Evolutionary conservation across 2,888 invertebrate genomes (phyloP).

Genomic region (Watsonalla cultraria): DNA sequence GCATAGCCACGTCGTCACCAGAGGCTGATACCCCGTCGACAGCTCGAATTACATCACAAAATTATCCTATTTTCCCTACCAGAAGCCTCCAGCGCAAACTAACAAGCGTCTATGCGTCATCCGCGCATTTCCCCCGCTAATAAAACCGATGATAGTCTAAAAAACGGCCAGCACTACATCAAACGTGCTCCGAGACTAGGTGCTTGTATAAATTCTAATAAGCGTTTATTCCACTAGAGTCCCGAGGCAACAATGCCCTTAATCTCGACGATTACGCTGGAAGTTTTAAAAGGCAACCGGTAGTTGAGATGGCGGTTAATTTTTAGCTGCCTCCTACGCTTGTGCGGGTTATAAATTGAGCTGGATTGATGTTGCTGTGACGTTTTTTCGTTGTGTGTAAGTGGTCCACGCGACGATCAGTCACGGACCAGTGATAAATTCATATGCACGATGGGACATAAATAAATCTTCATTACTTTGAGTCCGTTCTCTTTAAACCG

Average conservation of each 20-base stretch:
- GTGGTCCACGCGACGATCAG: constrained; percentile 51
- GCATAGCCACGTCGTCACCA: constrained; percentile 58
- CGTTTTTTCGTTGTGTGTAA: constrained; percentile 36
- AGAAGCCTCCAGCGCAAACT: constrained; percentile 47
- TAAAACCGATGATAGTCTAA: constrained; percentile 65
- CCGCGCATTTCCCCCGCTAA: constrained; percentile 63
- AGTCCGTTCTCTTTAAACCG: constrained; percentile 35
- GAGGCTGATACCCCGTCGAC: constrained; percentile 65
- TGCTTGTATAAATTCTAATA: constrained; percentile 69
- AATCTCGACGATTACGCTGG: constrained; percentile 71
- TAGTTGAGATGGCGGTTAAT: constrained; percentile 63
- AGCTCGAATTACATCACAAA: constrained; percentile 59
- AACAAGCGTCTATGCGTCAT: constrained; percentile 61
- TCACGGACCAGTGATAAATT: constrained; percentile 50
- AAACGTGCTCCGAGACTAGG: constrained; percentile 40
- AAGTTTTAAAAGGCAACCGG: constrained; percentile 61
- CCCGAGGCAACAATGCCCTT: constrained; percentile 68
- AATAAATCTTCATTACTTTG: constrained; percentile 45
- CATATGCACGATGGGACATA: constrained; percentile 42
- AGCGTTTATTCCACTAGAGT: constrained; percentile 55
- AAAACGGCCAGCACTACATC: constrained; percentile 56
- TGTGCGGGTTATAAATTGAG: constrained; percentile 57
- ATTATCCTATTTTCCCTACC: constrained; percentile 63
- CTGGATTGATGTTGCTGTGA: constrained; percentile 35
- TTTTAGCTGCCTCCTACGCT: constrained; percentile 72